Conservation (phyloP, 2,888 invertebrate species). For the Lysandra coridon region DNA sequence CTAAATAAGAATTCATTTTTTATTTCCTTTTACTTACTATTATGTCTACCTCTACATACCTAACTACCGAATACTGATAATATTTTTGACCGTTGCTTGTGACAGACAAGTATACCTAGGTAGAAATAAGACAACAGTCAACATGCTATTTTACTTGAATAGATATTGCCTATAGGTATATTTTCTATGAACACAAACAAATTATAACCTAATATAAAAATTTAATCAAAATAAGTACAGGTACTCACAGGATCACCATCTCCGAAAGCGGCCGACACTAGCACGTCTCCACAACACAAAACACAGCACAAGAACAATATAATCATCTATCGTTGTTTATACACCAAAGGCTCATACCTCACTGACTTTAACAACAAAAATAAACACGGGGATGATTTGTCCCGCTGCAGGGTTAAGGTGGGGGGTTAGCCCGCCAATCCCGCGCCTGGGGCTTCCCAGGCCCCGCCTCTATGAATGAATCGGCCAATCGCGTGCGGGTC, state of each 20-base stretch:
- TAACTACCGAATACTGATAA: background rate
- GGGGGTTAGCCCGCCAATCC: slow-evolving; percentile 58
- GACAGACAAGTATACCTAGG: no score
- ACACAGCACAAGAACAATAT: slow-evolving; percentile 39
- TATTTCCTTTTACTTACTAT: no score
- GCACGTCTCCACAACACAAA: slow-evolving; percentile 52
- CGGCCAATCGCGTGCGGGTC: slow-evolving; percentile 55
- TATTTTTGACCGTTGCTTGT: no score
- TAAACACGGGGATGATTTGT: slow-evolving; percentile 73
- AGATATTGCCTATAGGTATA: background rate
- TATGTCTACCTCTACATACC: background rate
- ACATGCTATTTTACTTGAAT: no score
- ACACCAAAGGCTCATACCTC: slow-evolving; percentile 65
- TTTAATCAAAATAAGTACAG: background rate
- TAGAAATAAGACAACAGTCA: no score
- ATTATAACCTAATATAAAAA: background rate
- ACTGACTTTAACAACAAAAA: slow-evolving; percentile 76
- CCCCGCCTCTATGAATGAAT: slow-evolving; percentile 53
- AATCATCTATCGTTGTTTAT: slow-evolving; percentile 45
- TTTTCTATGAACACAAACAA: background rate
- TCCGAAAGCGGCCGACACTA: slow-evolving; percentile 60
- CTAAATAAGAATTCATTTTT: background rate
- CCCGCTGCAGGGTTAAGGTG: slow-evolving; percentile 57
- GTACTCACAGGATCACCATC: slow-evolving; percentile 77
- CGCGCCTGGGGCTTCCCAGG: slow-evolving; percentile 40